Base-by-base conservation (phyloP, 2,113 vertebrate species). In the Myiozetetes cayanensis region DNA sequence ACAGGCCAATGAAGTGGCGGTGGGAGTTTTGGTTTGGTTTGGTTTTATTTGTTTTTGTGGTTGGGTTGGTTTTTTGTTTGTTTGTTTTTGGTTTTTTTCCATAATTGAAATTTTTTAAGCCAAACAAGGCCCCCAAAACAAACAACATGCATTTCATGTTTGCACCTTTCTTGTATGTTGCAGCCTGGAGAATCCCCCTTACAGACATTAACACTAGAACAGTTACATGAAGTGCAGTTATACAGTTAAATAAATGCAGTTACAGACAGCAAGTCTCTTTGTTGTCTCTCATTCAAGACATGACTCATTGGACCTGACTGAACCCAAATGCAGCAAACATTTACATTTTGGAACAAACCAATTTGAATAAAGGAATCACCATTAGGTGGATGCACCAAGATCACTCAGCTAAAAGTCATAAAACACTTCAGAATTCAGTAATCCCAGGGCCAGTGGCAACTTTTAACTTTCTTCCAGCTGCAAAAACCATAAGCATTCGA, bases 81-180 rank as follows among this genome's bases (percentile, higher is more conserved):
- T 15, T 47, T 37, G 16, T 27, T 72, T 87, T 95, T 43, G 10
- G 3, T 59, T 94, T 96, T 61, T 65, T 75, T 61, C 10, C 94
- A 97, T 88, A 71, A 97, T 98, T 96, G 95, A 95, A 98, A 97
- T 98, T 98, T 97, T 96, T 93, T 41, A 97, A 98, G 98, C 98
- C 98, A 98, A 98, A 98, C 96, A 72, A 98, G 98, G 98, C 98
- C 98, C 98, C 99, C 98, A 98, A 98, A 99, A 98, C 99, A 98
- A 98, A 98, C 98, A 98, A 99, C 99, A 99, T 99, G 99, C 99
- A 99, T 99, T 99, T 99, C 98, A 98, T 99, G 99, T 99, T 99
- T 99, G 98, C 98, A 99, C 99, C 99, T 99, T 99, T 99, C 99
- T 99, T 99, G 99, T 99, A 99, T 98, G 98, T 98, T 98, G 98